Conservation (phyloP, 1,140 invertebrate genomes). For the Trypoxylus dichotomus region DNA sequence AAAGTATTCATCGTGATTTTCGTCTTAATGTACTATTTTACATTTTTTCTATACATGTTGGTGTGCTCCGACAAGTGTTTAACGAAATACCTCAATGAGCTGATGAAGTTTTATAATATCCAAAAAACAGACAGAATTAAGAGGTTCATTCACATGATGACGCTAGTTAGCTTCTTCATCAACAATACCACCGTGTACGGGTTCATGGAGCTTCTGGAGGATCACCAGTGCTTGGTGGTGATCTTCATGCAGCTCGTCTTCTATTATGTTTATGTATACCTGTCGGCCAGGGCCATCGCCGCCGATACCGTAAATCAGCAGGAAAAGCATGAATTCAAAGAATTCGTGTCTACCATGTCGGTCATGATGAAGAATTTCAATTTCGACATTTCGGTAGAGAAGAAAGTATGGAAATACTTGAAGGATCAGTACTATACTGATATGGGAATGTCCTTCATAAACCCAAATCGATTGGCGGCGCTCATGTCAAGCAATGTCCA, state of each 20-base stretch:
- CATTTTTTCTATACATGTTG: neutral
- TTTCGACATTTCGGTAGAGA: neutral
- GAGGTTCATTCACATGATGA: neutral
- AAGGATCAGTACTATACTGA: constrained; percentile 11
- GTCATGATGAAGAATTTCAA: constrained; percentile 8
- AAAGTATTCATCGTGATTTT: constrained; percentile 7
- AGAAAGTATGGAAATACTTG: constrained; percentile 9
- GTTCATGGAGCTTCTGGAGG: neutral
- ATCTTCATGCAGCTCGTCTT: constrained; percentile 17
- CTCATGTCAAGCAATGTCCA: neutral
- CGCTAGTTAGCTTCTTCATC: constrained; percentile 1
- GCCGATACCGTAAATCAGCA: neutral
- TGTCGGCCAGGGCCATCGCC: neutral
- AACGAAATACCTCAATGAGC: neutral
- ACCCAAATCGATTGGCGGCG: neutral
- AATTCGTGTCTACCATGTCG: constrained; percentile 12
- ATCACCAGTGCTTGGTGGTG: neutral
- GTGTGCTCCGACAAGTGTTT: neutral
- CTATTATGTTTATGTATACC: neutral
- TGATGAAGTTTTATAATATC: neutral
- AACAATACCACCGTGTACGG: neutral
- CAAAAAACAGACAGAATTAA: neutral
- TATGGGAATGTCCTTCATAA: constrained; percentile 15
- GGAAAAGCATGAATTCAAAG: constrained; percentile 27
- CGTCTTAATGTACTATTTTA: constrained; percentile 14